Evolutionary conservation across 2,797 vertebrate genomes (phyloP), one percentile per base, ranked within the genome.

Genomic region (Fringilla coelebs): DNA sequence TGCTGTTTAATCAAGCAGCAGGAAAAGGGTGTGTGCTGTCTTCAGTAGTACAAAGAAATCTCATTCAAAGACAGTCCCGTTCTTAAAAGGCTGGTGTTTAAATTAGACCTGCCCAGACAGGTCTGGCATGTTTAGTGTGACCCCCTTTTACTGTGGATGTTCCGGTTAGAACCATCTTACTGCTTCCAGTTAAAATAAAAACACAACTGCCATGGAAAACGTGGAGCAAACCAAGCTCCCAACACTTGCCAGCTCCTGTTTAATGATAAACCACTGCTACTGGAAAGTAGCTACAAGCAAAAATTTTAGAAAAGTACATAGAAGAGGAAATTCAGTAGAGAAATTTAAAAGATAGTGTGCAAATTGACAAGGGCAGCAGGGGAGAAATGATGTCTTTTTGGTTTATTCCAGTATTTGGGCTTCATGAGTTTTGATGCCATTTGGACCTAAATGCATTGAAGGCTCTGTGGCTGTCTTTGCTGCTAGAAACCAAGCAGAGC

Each of bases 1-100:
- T 92, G 96, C 81, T 96, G 96, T 94, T 96, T 95, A 79, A 93
- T 96, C 97, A 94, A 95, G 95, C 93, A 92, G 90, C 90, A 96
- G 96, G 95, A 94, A 97, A 95, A 96, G 96, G 97, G 96, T 75
- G 96, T 96, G 97, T 95, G 94, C 94, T 93, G 83, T 90, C 95
- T 96, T 93, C 77, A 96, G 96, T 94, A 96, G 96, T 88, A 94
- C 92, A 96, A 97, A 97, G 97, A 92, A 91, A 94, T 96, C 93
- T 92, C 95, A 85, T 96, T 96, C 96, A 92, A 93, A 93, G 85
- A 89, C 94, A 91, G 95, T 96, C 93, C 93, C 36, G 19, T 96
- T 96, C 96, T 97, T 96, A 94, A 95, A 96, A 96, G 95, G 86
- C 89, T 94, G 85, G 51, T 93, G 94, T 96, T 95, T 88, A 93